These are phyloP conservation scores for Anthophora plumipes DNA, from an alignment of 2,888 invertebrate species.

Conservation along the genomic window DNA sequence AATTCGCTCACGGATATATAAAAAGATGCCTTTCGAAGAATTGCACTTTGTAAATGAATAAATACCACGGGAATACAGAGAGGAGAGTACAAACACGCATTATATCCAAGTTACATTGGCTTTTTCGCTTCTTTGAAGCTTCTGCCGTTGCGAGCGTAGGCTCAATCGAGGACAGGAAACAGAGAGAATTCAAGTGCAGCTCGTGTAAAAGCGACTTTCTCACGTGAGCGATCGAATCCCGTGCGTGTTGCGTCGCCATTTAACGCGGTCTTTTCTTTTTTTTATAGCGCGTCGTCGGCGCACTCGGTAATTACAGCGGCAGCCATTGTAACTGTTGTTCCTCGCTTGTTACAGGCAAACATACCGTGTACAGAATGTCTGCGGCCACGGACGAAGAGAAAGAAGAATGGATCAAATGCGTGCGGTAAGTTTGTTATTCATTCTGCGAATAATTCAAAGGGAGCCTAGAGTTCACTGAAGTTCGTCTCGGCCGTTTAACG, in stretches of 20 bases:
- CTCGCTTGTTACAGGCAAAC: conserved; percentile 87
- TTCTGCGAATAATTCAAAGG: conserved; percentile 31
- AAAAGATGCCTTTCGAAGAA: too few species aligned
- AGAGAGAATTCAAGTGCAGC: conserved; percentile 3
- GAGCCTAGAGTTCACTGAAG: not conserved
- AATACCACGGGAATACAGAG: too few species aligned
- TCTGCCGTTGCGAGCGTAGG: not conserved
- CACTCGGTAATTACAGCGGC: conserved; percentile 22
- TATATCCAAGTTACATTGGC: not conserved
- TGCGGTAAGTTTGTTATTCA: conserved; percentile 85
- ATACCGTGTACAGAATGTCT: conserved; percentile 96
- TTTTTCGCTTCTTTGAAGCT: too few species aligned
- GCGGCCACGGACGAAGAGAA: conserved; percentile 97
- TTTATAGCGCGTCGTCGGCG: conserved; percentile 7
- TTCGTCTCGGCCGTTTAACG: conserved; percentile 14
- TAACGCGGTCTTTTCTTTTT: conserved; percentile 12
- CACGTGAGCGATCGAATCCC: conserved; percentile 24
- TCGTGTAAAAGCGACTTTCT: conserved; percentile 12
- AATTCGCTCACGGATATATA: too few species aligned
- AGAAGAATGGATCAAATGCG: conserved; percentile 97
- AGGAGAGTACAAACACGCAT: not conserved
- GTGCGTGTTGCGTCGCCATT: conserved; percentile 31
- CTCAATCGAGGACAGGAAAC: not conserved
- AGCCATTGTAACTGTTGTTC: conserved; percentile 39
- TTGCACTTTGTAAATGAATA: too few species aligned